phyloP scores from a whole-genome alignment of 30 jellyfish, hydroid and myxozoan species.

The Morbakka virulenta region DNA sequence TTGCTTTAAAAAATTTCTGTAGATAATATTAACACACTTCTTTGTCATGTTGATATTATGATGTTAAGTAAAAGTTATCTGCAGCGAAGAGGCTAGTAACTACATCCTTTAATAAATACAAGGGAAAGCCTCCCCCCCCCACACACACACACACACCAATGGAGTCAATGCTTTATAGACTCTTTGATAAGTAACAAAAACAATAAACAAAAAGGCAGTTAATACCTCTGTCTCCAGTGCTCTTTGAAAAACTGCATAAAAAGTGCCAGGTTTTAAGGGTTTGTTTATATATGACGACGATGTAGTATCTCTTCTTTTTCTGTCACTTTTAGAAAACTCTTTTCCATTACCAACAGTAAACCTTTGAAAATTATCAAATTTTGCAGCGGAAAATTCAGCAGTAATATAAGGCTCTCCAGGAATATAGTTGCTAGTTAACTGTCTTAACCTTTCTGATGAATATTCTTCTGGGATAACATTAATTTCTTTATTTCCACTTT shows the following conservation, averaged over 20 bases:
- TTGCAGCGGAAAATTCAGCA: slow-evolving; percentile 45
- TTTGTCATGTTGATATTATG: too few species aligned
- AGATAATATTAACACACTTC: too few species aligned
- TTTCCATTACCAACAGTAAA: slow-evolving; percentile 81
- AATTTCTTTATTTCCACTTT: background rate
- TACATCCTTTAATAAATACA: background rate
- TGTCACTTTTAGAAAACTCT: slow-evolving; percentile 7
- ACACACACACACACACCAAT: too few species aligned
- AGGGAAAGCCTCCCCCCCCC: background rate
- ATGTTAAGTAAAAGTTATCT: too few species aligned
- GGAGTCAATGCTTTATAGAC: background rate
- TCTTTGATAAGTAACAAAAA: too few species aligned
- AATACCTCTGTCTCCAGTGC: slow-evolving; percentile 49
- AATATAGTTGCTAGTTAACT: slow-evolving; percentile 29
- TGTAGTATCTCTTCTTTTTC: slow-evolving; percentile 29
- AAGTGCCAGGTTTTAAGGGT: slow-evolving; percentile 42
- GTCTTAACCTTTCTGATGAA: slow-evolving; percentile 7
- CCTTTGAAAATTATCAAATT: slow-evolving; percentile 15
- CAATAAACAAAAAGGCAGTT: background rate
- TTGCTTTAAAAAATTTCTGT: too few species aligned
- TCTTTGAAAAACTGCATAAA: slow-evolving; percentile 53
- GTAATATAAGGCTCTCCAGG: slow-evolving; percentile 64
- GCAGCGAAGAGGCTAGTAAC: too few species aligned
- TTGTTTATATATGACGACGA: slow-evolving; percentile 31
- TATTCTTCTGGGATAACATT: slow-evolving; percentile 19